Conservation (phyloP, 2,113 vertebrate genomes). For the Myocastor coypus region DNA sequence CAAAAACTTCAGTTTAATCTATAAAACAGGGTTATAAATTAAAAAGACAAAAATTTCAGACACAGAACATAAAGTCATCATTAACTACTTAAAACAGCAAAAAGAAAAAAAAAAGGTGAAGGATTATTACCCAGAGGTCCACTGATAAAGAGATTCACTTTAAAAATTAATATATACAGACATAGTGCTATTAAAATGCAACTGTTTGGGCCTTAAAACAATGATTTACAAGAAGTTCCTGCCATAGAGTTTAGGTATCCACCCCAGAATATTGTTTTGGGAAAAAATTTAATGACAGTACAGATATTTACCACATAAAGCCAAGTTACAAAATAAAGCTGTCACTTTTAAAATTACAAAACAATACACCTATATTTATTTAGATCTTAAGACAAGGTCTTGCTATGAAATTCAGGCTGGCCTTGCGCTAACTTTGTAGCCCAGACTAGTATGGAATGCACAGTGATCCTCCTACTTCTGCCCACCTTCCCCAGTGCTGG, state of each 20-base stretch:
- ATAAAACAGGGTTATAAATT: background rate
- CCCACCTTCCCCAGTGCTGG: no score
- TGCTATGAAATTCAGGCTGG: no score
- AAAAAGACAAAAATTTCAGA: constrained; percentile 24
- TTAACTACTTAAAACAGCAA: background rate
- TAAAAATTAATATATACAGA: constrained; percentile 22
- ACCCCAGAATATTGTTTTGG: background rate
- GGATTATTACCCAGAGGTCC: background rate
- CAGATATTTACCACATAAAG: background rate
- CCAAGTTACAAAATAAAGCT: background rate
- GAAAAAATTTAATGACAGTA: constrained; percentile 33
- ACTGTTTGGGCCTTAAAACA: background rate
- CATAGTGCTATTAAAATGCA: background rate
- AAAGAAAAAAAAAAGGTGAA: no score
- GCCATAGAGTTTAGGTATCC: background rate
- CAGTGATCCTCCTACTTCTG: no score
- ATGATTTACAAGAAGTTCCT: constrained; percentile 1
- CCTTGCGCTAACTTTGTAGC: no score
- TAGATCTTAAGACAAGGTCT: no score
- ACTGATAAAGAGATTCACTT: background rate
- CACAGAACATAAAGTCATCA: constrained; percentile 16
- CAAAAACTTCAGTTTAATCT: constrained; percentile 10
- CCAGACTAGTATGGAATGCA: no score
- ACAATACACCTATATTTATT: background rate
- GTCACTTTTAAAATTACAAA: background rate